A percentile compares a stretch with the other conserved stretches of the same genome.
Conservation (phyloP, 2,888 invertebrate species). For the Silvanus unidentatus region DNA sequence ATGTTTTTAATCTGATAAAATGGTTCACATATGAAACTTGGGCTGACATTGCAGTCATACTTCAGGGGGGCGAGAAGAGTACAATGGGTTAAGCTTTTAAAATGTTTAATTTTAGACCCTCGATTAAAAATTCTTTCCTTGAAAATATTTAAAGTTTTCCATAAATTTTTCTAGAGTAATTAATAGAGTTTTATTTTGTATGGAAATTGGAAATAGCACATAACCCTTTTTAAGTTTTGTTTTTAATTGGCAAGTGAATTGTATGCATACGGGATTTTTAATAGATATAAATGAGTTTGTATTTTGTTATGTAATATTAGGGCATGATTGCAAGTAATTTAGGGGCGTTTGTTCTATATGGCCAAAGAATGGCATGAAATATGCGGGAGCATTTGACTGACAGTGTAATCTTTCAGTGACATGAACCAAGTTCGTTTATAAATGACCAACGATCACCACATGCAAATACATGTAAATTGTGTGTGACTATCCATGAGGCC, state of each 20-base stretch:
- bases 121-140: background rate
- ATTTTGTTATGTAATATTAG: too few species aligned
- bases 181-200: too few species aligned
- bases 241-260: too few species aligned
- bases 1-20: constrained; percentile 29
- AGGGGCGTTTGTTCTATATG: constrained; percentile 22
- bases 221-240: too few species aligned
- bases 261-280: constrained; percentile 13
- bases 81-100: background rate
- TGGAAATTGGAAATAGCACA: too few species aligned
- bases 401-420: constrained; percentile 46
- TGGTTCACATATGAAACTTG: constrained; percentile 20
- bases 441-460: constrained; percentile 44
- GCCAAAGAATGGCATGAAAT: constrained; percentile 33
- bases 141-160: too few species aligned
- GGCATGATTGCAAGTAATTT: constrained; percentile 28
- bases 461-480: constrained; percentile 44
- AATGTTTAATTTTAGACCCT: constrained; percentile 1
- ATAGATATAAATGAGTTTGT: constrained; percentile 25
- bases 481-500: constrained; percentile 28
- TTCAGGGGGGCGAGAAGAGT: background rate
- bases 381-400: constrained; percentile 42
- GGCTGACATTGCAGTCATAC: constrained; percentile 6
- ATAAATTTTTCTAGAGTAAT: too few species aligned
- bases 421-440: constrained; percentile 43